Conservation (phyloP, 2,797 vertebrate genomes). For the Sebastes vulpes region DNA sequence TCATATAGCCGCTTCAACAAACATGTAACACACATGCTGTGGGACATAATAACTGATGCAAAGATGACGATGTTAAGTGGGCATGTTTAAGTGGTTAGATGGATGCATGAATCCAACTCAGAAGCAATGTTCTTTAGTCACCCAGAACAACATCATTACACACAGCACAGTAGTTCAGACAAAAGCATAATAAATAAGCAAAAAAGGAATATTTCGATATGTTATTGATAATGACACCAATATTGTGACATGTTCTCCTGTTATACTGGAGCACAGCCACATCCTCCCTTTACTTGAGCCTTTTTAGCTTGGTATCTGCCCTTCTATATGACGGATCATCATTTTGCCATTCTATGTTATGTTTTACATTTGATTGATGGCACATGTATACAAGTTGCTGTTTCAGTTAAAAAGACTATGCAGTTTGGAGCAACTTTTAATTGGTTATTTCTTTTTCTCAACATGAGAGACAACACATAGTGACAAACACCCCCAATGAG, state of each 20-base stretch:
- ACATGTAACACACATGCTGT: not conserved
- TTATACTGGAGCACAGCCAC: not conserved
- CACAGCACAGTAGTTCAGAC: not conserved
- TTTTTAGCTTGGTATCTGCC: not conserved
- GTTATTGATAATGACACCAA: not conserved
- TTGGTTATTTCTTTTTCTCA: constrained; percentile 10
- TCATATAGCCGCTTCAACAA: not conserved
- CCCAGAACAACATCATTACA: not conserved
- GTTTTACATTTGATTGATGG: not conserved
- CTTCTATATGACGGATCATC: not conserved
- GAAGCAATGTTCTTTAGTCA: not conserved
- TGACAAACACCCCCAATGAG: not conserved
- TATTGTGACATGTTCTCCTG: not conserved
- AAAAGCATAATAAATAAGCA: not conserved
- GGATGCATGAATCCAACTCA: not conserved
- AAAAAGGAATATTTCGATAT: not conserved
- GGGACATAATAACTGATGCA: not conserved
- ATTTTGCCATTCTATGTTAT: not conserved
- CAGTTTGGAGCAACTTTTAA: constrained; percentile 10
- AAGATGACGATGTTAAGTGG: not conserved
- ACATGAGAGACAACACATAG: not conserved
- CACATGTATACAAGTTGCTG: not conserved
- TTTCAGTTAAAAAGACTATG: not conserved
- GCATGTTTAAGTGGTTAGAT: not conserved
- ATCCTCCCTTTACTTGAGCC: not conserved